Conservation (phyloP, 2,888 invertebrate genomes). For the Pristionchus mayeri region DNA sequence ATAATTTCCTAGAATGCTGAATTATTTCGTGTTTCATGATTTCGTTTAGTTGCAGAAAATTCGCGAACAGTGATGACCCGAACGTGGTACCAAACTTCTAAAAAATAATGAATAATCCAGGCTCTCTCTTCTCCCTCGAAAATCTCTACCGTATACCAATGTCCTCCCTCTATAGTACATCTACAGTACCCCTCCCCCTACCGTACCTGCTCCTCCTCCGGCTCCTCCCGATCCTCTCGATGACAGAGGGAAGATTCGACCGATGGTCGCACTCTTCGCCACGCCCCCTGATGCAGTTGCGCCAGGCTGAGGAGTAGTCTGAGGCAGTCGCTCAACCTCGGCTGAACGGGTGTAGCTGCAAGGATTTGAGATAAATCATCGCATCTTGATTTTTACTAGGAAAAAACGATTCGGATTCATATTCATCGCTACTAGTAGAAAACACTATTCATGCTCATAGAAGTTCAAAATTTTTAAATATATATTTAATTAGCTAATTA, state of each 20-base stretch:
- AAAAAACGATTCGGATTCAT: background rate
- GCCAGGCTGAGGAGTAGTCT: background rate
- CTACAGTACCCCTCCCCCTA: background rate
- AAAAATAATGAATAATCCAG: too few species aligned
- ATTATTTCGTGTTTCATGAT: too few species aligned
- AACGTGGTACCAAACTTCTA: too few species aligned
- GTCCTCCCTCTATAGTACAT: too few species aligned
- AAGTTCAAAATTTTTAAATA: background rate
- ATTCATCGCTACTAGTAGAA: too few species aligned
- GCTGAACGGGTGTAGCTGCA: slow-evolving; percentile 38
- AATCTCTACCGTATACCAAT: background rate
- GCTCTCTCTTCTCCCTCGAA: too few species aligned
- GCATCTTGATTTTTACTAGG: background rate
- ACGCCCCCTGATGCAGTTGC: background rate
- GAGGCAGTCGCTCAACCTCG: slow-evolving; percentile 27
- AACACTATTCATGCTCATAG: too few species aligned
- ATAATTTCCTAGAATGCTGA: too few species aligned
- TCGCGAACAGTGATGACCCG: too few species aligned
- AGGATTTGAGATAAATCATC: too few species aligned
- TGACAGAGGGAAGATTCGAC: slow-evolving; percentile 4
- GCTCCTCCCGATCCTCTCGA: slow-evolving; percentile 12
- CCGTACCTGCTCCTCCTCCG: background rate
- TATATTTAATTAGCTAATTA: background rate
- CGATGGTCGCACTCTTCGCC: slow-evolving; percentile 36
- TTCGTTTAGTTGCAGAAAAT: too few species aligned